Evolutionary conservation across 2,888 invertebrate genomes (phyloP).

Genomic region (Eumacrocentrus americanus): DNA sequence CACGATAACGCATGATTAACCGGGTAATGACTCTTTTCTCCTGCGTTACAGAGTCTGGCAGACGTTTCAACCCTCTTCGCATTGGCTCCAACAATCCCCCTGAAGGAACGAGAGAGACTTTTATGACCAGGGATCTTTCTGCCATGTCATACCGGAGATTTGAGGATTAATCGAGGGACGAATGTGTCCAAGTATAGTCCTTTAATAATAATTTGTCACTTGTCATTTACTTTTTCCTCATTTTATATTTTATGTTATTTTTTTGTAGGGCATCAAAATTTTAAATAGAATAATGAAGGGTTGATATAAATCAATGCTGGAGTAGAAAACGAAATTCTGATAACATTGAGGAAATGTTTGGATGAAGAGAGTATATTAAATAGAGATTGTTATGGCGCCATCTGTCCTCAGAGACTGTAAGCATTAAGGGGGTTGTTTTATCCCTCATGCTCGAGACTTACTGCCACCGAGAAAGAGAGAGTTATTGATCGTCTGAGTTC

Average conservation of each 20-base stretch:
- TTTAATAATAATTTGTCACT: too few species aligned
- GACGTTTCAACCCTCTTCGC: conserved; percentile 26
- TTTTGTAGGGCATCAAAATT: background rate
- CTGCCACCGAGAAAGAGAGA: conserved; percentile 18
- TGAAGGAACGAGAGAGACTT: too few species aligned
- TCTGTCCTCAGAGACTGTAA: conserved; percentile 26
- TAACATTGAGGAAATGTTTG: too few species aligned
- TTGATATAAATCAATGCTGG: too few species aligned
- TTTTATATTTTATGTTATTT: too few species aligned
- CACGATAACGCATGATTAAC: conserved; percentile 62
- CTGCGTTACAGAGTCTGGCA: conserved; percentile 21
- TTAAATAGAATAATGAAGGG: too few species aligned
- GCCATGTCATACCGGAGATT: conserved; percentile 25
- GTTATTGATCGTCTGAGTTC: conserved; percentile 33
- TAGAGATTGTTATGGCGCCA: conserved; percentile 29
- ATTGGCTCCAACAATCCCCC: conserved; percentile 23
- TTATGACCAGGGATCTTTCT: conserved; percentile 5
- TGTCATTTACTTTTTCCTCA: too few species aligned
- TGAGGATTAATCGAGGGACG: conserved; percentile 19
- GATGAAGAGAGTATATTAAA: too few species aligned
- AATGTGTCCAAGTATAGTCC: too few species aligned
- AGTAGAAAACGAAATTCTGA: too few species aligned
- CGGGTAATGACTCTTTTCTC: conserved; percentile 56
- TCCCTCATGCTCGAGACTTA: conserved; percentile 24
- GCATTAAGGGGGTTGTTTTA: conserved; percentile 15